A percentile compares a stretch with the other conserved stretches of the same genome.
Conservation (phyloP, 2,797 vertebrate species). For the Mareca strepera region DNA sequence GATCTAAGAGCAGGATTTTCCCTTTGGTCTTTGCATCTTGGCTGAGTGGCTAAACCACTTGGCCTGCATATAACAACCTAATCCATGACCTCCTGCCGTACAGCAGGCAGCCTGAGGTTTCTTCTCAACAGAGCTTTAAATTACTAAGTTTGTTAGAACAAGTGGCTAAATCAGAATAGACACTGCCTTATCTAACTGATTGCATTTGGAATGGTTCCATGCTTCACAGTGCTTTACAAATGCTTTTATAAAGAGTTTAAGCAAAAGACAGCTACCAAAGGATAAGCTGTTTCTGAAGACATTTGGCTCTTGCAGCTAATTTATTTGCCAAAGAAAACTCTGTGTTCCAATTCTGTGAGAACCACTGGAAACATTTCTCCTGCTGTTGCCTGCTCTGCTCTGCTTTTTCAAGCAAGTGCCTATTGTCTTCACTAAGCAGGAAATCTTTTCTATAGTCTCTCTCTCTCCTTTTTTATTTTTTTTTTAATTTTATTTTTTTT, state of each 20-base stretch:
- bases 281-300: slow-evolving; percentile 60
- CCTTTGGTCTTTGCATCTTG: background rate
- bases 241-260: slow-evolving; percentile 17
- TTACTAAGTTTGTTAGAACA: background rate
- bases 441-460: background rate
- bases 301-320: slow-evolving; percentile 46
- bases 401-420: slow-evolving; percentile 39
- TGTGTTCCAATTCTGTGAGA: slow-evolving; percentile 50
- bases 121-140: background rate
- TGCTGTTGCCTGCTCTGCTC: slow-evolving; percentile 19
- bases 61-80: background rate
- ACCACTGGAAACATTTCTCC: slow-evolving; percentile 50
- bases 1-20: background rate
- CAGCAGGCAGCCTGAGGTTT: background rate
- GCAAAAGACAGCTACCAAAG: slow-evolving; percentile 46
- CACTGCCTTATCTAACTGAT: slow-evolving; percentile 48
- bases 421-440: slow-evolving; percentile 34
- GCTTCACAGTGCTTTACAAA: slow-evolving; percentile 22
- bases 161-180: background rate
- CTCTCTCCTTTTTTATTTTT: background rate
- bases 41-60: background rate
- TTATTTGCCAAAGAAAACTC: slow-evolving; percentile 63
- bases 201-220: slow-evolving; percentile 28
- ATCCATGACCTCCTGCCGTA: background rate
- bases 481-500: background rate